Evolutionary conservation across 2,797 vertebrate species (phyloP), one percentile per base, ranked within the genome.

Genomic region (Pantherophis vulpinus): DNA sequence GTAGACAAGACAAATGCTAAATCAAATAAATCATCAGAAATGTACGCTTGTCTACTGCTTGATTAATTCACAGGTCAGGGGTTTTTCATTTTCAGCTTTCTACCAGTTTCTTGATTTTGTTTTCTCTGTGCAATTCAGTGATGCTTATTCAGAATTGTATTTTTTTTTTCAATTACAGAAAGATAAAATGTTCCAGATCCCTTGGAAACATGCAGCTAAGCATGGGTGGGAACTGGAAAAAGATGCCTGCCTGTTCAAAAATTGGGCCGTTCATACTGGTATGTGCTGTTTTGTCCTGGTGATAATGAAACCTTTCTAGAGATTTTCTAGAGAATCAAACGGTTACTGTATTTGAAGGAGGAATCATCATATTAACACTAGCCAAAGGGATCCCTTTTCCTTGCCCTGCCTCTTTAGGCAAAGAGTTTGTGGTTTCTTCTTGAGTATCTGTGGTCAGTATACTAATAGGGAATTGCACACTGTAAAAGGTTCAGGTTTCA

Each of bases 251-350:
- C 98, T 99, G 5, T 99, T 99, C 97, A 98, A 98, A 91, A 96
- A 97, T 91, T 99, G 99, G 99, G 99, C 99, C 95, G 98, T 99
- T 88, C 99, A 99, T 95, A 99, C 99, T 97, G 99, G 99, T 99
- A 95, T 92, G 98, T 90, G 32, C 88, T 63, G 8, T 87, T 91
- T 25, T 90, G 0, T 0, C 90, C 47, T 87, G 5, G 13, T 59
- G 2, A 23, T 2, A 27, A 13, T 18, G 0, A 29, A 2, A n/a
- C 86, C 56, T 55, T 88, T 54, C 55, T 91, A 61, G 59, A n/a
- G 27, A 25, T 23, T 29, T 61, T 58, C 60, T 23, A 7, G 54
- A 58, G 6, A 9, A 11, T 29, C 87, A 5, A 0, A 5, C 12
- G 2, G 29, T 20, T 32, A 56, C 42, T 11, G 37, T 27, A 23